phyloP scores from a whole-genome alignment of 2,113 vertebrate genomes.

The Hemiprocne comata region DNA sequence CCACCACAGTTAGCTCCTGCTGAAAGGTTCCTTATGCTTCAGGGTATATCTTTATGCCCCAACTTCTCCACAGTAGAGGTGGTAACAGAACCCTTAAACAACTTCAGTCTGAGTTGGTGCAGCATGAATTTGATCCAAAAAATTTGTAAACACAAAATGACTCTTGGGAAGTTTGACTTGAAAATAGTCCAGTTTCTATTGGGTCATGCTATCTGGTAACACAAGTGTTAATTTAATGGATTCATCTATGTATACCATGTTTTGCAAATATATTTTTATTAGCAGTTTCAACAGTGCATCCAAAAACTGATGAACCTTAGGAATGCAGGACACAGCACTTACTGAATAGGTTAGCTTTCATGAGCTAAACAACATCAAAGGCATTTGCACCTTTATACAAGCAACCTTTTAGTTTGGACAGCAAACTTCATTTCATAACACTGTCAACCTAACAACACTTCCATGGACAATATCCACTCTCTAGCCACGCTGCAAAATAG shows the following conservation, averaged over 20 bases:
- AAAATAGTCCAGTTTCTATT: background rate
- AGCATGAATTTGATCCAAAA: background rate
- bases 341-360: background rate
- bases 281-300: background rate
- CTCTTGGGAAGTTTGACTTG: background rate
- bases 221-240: background rate
- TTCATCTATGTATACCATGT: accelerated
- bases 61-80: background rate
- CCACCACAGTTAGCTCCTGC: background rate
- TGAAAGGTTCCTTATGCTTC: background rate
- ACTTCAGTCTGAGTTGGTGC: background rate
- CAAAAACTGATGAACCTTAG: background rate
- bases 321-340: background rate
- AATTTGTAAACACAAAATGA: background rate
- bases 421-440: background rate
- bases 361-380: background rate
- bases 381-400: background rate
- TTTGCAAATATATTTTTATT: background rate
- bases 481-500: too few relatives aligned
- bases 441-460: background rate
- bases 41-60: too few relatives aligned
- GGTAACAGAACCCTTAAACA: background rate
- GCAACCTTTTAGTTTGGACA: background rate
- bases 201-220: accelerated
- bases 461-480: background rate